Evolutionary conservation across 2,888 invertebrate species (phyloP), one percentile per base, ranked within the genome.

Genomic region (Tolmerus cingulatus): DNA sequence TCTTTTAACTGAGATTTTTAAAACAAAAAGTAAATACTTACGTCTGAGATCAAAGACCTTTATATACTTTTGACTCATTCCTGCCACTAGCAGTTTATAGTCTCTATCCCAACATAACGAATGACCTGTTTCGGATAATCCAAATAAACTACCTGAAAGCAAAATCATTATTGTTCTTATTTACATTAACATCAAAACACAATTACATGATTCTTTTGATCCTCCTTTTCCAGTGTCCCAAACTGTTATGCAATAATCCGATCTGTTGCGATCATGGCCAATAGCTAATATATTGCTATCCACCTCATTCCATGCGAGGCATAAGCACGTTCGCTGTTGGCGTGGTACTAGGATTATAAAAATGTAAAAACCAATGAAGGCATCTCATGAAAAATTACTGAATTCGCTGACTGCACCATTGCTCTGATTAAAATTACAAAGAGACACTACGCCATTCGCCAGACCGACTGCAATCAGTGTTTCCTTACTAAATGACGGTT

Each of bases 31-130:
- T n/a, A 19, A 51, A 51, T 66, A 89, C 91, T 91, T 92, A 97
- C 98, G 98, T 94, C 98, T 94, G 5, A 98, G 94, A 93, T 98
- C 98, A 91, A 97, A 96, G 51, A 98, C 94, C 92, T 97, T 97
- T 74, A 99, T 95, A 90, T 96, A 95, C 90, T 98, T 98, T 90
- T 96, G 95, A 92, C 97, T 98, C 94, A 98, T 96, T 78, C 98
- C 98, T n/a, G 97, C 96, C 1, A 97, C 95, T 46, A 98, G 94
- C 2, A 96, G 95, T 89, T 96, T 95, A 86, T 95, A 95, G 86
- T 96, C 95, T 89, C 95, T 94, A 89, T 95, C 96, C 98, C 98
- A 98, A 66, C 96, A 95, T 40, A 98, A 93, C 5, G 97, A 97
- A 92, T 97, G 96, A 0, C 97, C 95, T 0, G 96, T 95, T 92